Evolutionary conservation across 35 echinoderm and acorn worm species (phyloP).

Genomic region (Apostichopus californicus): DNA sequence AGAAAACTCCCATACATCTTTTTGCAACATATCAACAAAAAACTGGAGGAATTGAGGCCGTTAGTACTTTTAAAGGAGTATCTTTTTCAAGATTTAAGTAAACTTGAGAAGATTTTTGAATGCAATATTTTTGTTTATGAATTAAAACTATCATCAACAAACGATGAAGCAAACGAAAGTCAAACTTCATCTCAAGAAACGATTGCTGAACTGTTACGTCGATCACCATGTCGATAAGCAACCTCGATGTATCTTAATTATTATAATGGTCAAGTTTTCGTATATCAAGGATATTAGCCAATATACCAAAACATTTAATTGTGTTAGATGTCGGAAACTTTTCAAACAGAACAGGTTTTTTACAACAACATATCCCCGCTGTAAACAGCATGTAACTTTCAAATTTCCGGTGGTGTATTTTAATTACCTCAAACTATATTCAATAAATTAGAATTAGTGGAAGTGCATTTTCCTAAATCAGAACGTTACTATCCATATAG

Average conservation of each 20-base stretch:
- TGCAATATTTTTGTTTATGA: slow-evolving; percentile 45
- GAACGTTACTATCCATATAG: slow-evolving; percentile 36
- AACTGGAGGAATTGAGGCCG: neutral
- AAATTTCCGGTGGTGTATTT: slow-evolving; percentile 49
- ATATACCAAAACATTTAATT: slow-evolving; percentile 50
- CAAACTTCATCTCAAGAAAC: neutral
- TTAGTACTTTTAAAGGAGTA: neutral
- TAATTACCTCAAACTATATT: slow-evolving; percentile 36
- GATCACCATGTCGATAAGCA: slow-evolving; percentile 14
- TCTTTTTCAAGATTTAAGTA: neutral
- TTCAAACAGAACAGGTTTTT: slow-evolving; percentile 2
- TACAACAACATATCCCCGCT: slow-evolving; percentile 34
- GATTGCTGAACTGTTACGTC: slow-evolving; percentile 37
- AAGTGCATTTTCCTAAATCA: neutral
- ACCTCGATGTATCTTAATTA: slow-evolving; percentile 45
- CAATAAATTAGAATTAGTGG: slow-evolving; percentile 26
- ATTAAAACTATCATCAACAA: neutral
- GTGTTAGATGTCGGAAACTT: slow-evolving; percentile 14
- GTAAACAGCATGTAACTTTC: slow-evolving; percentile 42
- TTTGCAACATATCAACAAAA: slow-evolving; percentile 13
- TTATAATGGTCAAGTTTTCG: slow-evolving; percentile 52
- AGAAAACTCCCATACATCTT: slow-evolving; percentile 1
- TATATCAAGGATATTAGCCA: slow-evolving; percentile 39
- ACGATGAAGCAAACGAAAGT: neutral
- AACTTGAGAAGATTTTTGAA: slow-evolving; percentile 1